Percentiles rank a stretch among this genome's conserved stretches.
Conservation (phyloP, 2,113 vertebrate species). For the Turdus rufiventris region DNA sequence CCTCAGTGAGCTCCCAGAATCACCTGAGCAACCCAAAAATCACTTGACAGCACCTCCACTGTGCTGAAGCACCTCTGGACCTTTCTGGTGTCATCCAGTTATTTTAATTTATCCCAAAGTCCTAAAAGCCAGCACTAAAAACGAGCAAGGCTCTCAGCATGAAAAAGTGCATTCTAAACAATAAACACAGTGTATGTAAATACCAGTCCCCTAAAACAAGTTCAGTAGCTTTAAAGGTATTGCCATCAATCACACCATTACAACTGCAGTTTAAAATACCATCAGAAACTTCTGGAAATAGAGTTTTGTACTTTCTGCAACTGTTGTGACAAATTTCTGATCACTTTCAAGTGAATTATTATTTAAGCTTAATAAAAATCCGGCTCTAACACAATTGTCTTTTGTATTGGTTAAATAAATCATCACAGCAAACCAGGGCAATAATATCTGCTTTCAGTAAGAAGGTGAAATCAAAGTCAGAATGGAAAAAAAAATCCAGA, state of each 20-base stretch:
- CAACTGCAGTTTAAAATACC: neutral
- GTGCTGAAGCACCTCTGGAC: neutral
- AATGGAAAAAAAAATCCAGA: neutral
- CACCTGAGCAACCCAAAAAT: neutral
- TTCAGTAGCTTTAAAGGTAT: neutral
- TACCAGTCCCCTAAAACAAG: neutral
- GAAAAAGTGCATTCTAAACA: neutral
- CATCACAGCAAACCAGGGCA: neutral
- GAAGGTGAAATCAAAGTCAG: neutral
- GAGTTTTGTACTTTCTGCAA: neutral
- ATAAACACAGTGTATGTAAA: neutral
- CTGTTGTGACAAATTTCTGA: neutral
- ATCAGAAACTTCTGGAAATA: neutral
- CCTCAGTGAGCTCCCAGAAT: neutral
- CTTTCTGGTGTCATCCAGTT: neutral
- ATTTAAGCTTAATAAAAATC: neutral
- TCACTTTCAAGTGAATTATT: neutral
- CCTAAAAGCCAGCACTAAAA: neutral
- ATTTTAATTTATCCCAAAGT: neutral
- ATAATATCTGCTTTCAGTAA: neutral
- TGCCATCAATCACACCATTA: neutral
- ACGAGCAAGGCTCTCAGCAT: neutral
- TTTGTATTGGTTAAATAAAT: neutral
- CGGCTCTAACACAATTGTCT: neutral
- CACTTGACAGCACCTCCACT: accelerated